phyloP scores from a whole-genome alignment of 2,888 invertebrate genomes.

The Drosophila pullipes region DNA sequence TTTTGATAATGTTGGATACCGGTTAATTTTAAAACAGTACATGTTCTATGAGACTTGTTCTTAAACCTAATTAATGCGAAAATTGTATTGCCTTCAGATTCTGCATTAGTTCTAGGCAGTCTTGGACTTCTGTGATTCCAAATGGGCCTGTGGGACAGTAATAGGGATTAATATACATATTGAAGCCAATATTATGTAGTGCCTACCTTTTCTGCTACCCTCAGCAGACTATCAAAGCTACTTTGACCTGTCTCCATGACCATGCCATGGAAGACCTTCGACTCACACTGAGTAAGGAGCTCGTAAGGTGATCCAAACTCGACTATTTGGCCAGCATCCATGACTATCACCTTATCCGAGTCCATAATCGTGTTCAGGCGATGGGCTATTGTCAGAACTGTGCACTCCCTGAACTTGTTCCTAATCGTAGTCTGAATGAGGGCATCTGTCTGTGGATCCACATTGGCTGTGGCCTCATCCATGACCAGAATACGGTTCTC shows the following conservation, averaged over 20 bases:
- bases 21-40: slow-evolving; percentile 19
- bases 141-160: slow-evolving; percentile 40
- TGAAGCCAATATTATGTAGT: fast-evolving
- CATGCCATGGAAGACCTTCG: slow-evolving; percentile 86
- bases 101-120: slow-evolving; percentile 42
- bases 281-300: slow-evolving; percentile 86
- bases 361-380: slow-evolving; percentile 94
- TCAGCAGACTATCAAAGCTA: slow-evolving; percentile 88
- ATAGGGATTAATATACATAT: background rate
- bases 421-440: slow-evolving; percentile 93
- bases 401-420: slow-evolving; percentile 91
- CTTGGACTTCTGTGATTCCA: slow-evolving; percentile 52
- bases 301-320: slow-evolving; percentile 90
- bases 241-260: slow-evolving; percentile 88
- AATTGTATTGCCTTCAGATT: background rate
- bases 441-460: slow-evolving; percentile 94
- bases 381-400: slow-evolving; percentile 96
- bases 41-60: slow-evolving; percentile 19
- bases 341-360: slow-evolving; percentile 88
- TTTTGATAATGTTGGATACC: background rate
- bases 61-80: slow-evolving; percentile 15
- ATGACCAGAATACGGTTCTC: slow-evolving; percentile 94
- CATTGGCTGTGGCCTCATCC: slow-evolving; percentile 97
- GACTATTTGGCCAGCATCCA: slow-evolving; percentile 89
- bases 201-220: slow-evolving; percentile 87